A percentile compares a stretch with the other conserved stretches of the same genome.
These are phyloP conservation scores for Bombus cullumanus DNA, from an alignment of 1,140 invertebrate species.

Conservation along the genomic window DNA sequence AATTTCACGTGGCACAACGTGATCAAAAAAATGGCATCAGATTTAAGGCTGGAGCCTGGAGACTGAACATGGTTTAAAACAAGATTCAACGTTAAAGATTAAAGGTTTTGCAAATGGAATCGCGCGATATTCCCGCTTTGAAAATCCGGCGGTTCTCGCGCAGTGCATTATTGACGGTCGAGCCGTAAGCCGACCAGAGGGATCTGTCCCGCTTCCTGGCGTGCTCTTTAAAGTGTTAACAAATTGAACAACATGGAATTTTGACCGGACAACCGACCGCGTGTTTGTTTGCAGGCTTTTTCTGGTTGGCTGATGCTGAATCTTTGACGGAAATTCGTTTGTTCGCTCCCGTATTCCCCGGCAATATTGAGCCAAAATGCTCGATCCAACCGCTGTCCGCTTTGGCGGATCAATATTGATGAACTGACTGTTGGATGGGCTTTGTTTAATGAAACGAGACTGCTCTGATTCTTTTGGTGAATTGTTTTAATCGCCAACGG, in stretches of 20 bases:
- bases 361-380: not conserved
- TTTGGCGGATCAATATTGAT: constrained; percentile 1
- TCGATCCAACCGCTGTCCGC: not conserved
- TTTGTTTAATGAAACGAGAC: not conserved
- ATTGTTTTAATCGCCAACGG: not conserved
- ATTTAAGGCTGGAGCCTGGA: not conserved
- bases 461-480: not conserved
- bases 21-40: not conserved
- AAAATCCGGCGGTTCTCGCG: not conserved
- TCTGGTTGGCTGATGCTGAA: constrained; percentile 3
- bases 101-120: constrained; percentile 17
- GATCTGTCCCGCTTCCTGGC: constrained; percentile 8
- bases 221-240: constrained; percentile 32
- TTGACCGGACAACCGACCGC: not conserved
- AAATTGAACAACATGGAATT: constrained; percentile 34
- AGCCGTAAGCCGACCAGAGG: constrained; percentile 9
- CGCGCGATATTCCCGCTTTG: not conserved
- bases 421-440: not conserved
- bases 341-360: not conserved
- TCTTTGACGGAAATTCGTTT: constrained; percentile 19
- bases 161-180: constrained; percentile 14
- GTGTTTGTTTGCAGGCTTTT: not conserved
- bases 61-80: not conserved
- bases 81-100: constrained; percentile 30
- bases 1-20: not conserved